phyloP scores from a whole-genome alignment of 2,797 vertebrate genomes.

The Botia kubotai region DNA sequence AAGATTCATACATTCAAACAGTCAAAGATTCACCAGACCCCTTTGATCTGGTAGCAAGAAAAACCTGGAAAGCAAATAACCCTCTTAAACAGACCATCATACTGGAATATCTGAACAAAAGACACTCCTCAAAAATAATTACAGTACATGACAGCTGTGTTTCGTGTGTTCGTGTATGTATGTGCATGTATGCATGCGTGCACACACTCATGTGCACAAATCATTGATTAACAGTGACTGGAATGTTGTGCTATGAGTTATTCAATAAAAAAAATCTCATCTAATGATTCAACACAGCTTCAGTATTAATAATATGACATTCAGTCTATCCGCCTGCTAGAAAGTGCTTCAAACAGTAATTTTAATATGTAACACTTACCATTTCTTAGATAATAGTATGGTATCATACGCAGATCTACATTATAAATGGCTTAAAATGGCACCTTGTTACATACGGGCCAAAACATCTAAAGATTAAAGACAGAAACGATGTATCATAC shows the following conservation, averaged over 20 bases:
- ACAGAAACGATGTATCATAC: slow-evolving; percentile 39
- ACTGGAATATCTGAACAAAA: slow-evolving; percentile 34
- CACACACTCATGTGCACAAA: no score
- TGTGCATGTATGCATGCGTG: slow-evolving; percentile 27
- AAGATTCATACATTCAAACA: slow-evolving; percentile 59
- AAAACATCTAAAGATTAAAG: slow-evolving; percentile 53
- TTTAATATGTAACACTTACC: slow-evolving; percentile 57
- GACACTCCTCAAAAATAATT: slow-evolving; percentile 57
- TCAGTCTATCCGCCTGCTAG: slow-evolving; percentile 57
- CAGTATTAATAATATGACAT: slow-evolving; percentile 55
- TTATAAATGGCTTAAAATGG: slow-evolving; percentile 55
- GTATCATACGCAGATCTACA: slow-evolving; percentile 53
- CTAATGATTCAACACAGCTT: slow-evolving; percentile 51
- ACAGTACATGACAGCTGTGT: slow-evolving; percentile 58
- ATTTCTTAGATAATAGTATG: slow-evolving; percentile 35
- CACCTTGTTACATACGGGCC: slow-evolving; percentile 60
- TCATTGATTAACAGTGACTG: slow-evolving; percentile 56
- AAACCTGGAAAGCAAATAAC: slow-evolving; percentile 54
- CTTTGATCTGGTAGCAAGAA: slow-evolving; percentile 51
- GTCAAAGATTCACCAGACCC: slow-evolving; percentile 49
- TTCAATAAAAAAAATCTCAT: slow-evolving; percentile 43
- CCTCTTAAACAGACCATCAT: slow-evolving; percentile 19
- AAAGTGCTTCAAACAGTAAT: slow-evolving; percentile 63
- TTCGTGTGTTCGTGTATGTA: slow-evolving; percentile 25
- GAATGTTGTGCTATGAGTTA: slow-evolving; percentile 63